These are phyloP conservation scores for Corythaeola cristata DNA, from an alignment of 2,113 vertebrate genomes.

Conservation along the genomic window DNA sequence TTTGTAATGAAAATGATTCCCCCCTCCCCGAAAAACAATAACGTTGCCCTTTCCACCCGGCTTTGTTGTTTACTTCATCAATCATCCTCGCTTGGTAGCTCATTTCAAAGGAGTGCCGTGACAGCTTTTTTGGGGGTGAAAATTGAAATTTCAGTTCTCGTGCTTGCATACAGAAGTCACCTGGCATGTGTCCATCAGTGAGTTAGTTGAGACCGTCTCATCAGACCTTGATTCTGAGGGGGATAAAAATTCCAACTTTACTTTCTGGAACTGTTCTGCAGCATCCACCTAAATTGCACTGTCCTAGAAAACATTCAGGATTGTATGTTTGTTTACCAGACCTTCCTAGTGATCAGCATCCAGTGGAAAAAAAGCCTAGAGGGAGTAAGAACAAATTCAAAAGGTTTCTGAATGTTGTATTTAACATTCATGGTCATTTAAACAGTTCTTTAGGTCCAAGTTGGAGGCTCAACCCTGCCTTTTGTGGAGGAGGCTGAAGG, in stretches of 20 bases:
- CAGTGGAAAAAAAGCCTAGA: not conserved
- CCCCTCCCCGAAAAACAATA: not conserved
- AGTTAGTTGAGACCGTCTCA: not conserved
- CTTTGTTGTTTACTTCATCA: constrained; percentile 26
- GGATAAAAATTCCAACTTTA: not conserved
- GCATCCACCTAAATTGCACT: not conserved
- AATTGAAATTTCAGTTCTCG: not conserved
- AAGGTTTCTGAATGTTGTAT: not conserved
- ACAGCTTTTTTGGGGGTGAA: not conserved
- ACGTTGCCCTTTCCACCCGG: not conserved
- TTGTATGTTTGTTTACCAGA: not conserved
- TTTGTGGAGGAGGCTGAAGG: not conserved
- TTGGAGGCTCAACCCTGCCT: accelerated
- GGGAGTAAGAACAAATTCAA: not conserved
- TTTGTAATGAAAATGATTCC: not conserved
- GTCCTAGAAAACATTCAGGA: not conserved
- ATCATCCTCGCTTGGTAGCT: constrained; percentile 1
- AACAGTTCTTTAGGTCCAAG: not conserved
- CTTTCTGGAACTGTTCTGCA: not conserved
- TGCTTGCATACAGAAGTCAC: not conserved
- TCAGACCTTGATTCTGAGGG: not conserved
- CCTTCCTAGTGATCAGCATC: not conserved
- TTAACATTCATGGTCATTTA: not conserved
- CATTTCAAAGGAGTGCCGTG: not conserved
- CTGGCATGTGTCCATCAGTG: not conserved